These are phyloP conservation scores for Tyrophagus putrescentiae DNA, from an alignment of 1,140 invertebrate genomes.

Conservation along the genomic window DNA sequence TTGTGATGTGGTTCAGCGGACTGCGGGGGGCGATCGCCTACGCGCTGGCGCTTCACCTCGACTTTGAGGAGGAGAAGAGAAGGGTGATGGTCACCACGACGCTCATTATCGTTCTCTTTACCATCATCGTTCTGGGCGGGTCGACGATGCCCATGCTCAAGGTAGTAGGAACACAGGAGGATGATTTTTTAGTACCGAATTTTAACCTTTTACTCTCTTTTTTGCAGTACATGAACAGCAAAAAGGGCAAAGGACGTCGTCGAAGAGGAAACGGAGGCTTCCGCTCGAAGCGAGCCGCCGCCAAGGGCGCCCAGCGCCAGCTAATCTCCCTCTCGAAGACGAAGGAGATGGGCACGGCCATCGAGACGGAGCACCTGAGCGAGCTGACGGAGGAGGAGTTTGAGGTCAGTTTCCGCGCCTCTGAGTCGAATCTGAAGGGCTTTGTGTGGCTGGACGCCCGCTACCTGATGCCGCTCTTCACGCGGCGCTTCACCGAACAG, in stretches of 20 bases:
- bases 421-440: constrained; percentile 45
- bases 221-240: constrained; percentile 40
- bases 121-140: constrained; percentile 82
- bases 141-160: constrained; percentile 89
- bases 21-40: constrained; percentile 93
- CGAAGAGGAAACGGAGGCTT: constrained; percentile 45
- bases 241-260: constrained; percentile 45
- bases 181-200: constrained; percentile 7
- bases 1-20: constrained; percentile 99
- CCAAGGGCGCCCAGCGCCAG: constrained; percentile 37
- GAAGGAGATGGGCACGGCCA: constrained; percentile 87
- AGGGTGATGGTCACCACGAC: constrained; percentile 94
- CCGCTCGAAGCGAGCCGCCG: constrained; percentile 36
- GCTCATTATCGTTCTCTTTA: constrained; percentile 88
- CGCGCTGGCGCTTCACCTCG: constrained; percentile 85
- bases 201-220: constrained; percentile 24
- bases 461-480: constrained; percentile 90
- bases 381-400: constrained; percentile 89
- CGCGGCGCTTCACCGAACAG: constrained; percentile 78
- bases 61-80: constrained; percentile 72
- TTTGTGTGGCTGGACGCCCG: constrained; percentile 80
- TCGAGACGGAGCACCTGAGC: constrained; percentile 87
- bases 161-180: constrained; percentile 26
- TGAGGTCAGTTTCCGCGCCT: constrained; percentile 49
- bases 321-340: constrained; percentile 80